Evolutionary conservation across 2,113 vertebrate species (phyloP), one percentile per base, ranked within the genome.

Genomic region (Aspidoscelis tigris): DNA sequence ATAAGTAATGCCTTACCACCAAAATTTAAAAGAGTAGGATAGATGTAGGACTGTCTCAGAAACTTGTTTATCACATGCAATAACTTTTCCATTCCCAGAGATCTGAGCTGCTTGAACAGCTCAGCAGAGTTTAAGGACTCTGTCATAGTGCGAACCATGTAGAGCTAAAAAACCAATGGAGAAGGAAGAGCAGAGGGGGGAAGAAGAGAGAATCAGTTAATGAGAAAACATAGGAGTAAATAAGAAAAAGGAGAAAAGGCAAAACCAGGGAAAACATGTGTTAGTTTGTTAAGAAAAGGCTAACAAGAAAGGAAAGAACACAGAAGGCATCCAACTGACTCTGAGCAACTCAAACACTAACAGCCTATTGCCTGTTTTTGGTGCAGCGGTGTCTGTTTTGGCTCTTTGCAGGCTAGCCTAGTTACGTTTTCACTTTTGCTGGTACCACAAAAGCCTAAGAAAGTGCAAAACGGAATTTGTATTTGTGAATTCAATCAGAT

Each of bases 61-160:
- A 96, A 97, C 95, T 94, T 95, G 95, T 96, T 95, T 94, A 96
- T 94, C 96, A 95, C 96, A 96, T 96, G 95, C 95, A 97, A 96
- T 94, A 96, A 94, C 94, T 96, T 97, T 94, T 97, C 96, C 95
- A 96, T 2, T 94, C 96, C 96, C 95, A 97, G 92, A 95, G 96
- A 93, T 92, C 93, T 95, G 94, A 97, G 96, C 96, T 97, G 97
- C 96, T 96, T 92, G 88, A 96, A 94, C 95, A 97, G 96, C 96
- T 96, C 96, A 71, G 95, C 95, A 92, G 96, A 97, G 95, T 95
- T 94, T 91, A 97, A 95, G 94, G 96, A 97, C 96, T 96, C 96
- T 88, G 96, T 95, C 96, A 97, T 97, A 95, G 97, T 96, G 94
- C 96, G 96, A 94, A 97, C 92, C 97, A 96, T 95, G 96, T 94